Conservation (phyloP, 2,113 vertebrate species). For the Reinhardtius hippoglossoides region DNA sequence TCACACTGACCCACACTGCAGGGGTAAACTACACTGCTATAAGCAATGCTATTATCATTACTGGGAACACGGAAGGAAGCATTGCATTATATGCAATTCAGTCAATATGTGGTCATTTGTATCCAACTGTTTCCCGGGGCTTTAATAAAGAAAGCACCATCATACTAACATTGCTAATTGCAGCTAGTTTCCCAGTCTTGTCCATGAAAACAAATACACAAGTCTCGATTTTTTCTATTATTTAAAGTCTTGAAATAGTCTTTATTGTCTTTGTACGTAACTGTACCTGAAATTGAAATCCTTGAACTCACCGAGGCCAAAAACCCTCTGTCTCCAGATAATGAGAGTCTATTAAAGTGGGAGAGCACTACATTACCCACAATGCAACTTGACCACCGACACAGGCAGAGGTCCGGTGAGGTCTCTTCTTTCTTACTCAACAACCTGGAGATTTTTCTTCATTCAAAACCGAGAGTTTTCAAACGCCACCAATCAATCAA, state of each 20-base stretch:
- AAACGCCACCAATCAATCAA: too few species aligned
- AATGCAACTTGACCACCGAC: neutral
- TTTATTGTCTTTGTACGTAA: neutral
- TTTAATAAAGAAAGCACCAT: constrained; percentile 36
- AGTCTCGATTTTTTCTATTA: constrained; percentile 4
- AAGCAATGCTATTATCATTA: constrained; percentile 50
- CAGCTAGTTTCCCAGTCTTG: neutral
- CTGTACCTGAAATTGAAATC: too few species aligned
- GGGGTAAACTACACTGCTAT: constrained; percentile 42
- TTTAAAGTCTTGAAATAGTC: constrained; percentile 5
- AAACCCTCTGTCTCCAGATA: constrained; percentile 66
- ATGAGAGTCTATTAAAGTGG: constrained; percentile 48
- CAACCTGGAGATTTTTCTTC: neutral
- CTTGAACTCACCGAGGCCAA: constrained; percentile 22
- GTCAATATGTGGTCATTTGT: constrained; percentile 44
- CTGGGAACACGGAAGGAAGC: constrained; percentile 48
- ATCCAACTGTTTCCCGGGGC: constrained; percentile 30
- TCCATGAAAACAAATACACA: constrained; percentile 15
- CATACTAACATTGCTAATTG: constrained; percentile 22
- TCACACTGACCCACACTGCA: constrained; percentile 47
- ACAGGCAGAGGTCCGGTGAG: neutral
- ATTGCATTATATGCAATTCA: constrained; percentile 56
- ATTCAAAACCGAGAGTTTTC: neutral
- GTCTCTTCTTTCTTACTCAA: neutral
- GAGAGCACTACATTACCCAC: constrained; percentile 3